Base-by-base conservation (phyloP, 1,140 invertebrate genomes). In the Solenopsis fugax region DNA sequence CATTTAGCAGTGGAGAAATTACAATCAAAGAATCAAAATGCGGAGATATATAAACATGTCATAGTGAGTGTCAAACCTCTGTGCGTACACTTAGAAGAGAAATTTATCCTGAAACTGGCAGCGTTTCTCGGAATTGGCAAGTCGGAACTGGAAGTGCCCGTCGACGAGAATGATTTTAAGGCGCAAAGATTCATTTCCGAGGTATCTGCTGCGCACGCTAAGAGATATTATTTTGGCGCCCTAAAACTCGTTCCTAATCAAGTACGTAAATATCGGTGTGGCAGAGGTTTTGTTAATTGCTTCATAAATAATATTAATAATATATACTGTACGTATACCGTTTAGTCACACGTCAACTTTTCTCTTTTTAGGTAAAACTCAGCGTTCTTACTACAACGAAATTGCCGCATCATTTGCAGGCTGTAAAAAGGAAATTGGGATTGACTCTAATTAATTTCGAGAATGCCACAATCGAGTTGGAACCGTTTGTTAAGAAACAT, bases 391-490 rank as follows among this genome's bases (percentile, higher is more conserved):
- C 98, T 12, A 97, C 98, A 0, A 97, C 96, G 82, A 98, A 98
- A 93, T 93, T 99, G 71, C 96, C 97, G 1, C 93, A 96, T 1
- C 97, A 98, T 91, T 95, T 99, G 67, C 96, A 97, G 85, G 95
- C 96, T 73, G 97, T 99, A 9, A 99, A 99, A 95, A 96, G 97
- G 85, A 97, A 98, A 87, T 95, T 99, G 52, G 98, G 98, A 1
- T 96, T 99, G 5, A 98, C 98, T 37, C 95, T 99, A 9, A 98
- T 99, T 52, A 98, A 98, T 90, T 99, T 99, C 95, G 99, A 99
- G 96, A 98, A 99, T 95, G 99, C 99, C 3, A 96, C 97, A 16
- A 98, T 99, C 34, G 98, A 99, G 90, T 95, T 99, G 54, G 97
- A 99, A 94, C 97, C 98, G 0, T 99, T 98, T 94, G 96, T 97